Conservation (phyloP, 2,888 invertebrate species). For the Aleiodes alternator region DNA sequence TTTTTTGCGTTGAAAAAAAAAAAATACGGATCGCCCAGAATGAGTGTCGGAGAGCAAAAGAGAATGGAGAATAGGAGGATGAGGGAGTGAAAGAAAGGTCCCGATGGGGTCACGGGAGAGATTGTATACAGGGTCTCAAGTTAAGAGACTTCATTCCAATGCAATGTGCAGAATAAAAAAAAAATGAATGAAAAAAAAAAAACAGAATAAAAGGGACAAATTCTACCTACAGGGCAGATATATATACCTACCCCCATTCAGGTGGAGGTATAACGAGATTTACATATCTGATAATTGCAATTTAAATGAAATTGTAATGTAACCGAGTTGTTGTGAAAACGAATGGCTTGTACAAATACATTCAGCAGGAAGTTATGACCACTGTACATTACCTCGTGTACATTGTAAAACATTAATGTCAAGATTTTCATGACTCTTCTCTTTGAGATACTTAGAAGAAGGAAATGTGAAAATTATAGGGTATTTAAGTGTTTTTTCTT, state of each 20-base stretch:
- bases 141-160: not conserved
- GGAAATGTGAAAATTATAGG: no score
- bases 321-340: constrained; percentile 46
- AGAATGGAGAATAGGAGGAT: constrained; percentile 17
- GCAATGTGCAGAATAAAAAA: constrained; percentile 2
- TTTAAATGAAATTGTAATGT: constrained; percentile 34
- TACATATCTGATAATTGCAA: constrained; percentile 36
- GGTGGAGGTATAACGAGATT: constrained; percentile 21
- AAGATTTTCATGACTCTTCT: constrained; percentile 11
- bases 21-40: not conserved
- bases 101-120: constrained; percentile 31
- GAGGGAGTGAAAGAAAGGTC: constrained; percentile 41
- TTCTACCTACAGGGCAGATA: constrained; percentile 16
- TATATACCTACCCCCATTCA: not conserved
- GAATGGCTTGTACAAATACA: constrained; percentile 33
- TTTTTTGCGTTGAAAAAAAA: constrained; percentile 1
- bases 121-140: constrained; percentile 24
- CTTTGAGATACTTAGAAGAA: not conserved
- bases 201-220: not conserved
- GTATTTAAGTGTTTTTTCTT: no score
- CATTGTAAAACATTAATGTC: constrained; percentile 29
- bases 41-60: constrained; percentile 25
- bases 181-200: not conserved
- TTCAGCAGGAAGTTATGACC: constrained; percentile 27
- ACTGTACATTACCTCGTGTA: constrained; percentile 19